Conservation (phyloP, 2,797 vertebrate species). For the Pygocentrus nattereri region DNA sequence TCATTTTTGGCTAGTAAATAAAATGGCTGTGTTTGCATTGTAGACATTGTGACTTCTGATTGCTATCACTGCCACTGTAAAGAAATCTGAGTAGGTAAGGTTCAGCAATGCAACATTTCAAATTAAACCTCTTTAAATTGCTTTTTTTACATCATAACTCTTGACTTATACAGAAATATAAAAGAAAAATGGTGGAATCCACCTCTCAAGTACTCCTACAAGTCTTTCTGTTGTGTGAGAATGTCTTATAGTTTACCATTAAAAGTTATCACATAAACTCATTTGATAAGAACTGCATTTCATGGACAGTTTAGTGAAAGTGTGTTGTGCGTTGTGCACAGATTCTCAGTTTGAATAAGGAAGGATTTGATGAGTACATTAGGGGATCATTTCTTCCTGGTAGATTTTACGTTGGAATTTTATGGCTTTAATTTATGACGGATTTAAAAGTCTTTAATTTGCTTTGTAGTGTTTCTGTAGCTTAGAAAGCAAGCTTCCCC, state of each 20-base stretch:
- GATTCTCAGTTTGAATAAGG: neutral
- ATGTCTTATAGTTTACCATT: neutral
- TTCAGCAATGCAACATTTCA: no score
- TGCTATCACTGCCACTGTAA: no score
- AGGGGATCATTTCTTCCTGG: constrained; percentile 22
- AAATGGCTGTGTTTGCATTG: no score
- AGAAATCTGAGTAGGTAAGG: no score
- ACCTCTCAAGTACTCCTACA: no score
- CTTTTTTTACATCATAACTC: no score
- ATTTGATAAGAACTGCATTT: neutral
- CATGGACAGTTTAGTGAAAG: no score
- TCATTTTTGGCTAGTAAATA: no score
- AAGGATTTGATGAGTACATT: constrained; percentile 6
- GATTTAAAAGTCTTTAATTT: constrained; percentile 29
- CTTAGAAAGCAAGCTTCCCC: constrained; percentile 20
- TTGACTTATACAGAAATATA: no score
- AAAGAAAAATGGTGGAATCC: no score
- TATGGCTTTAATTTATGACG: constrained; percentile 35
- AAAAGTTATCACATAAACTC: neutral
- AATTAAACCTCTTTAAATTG: no score
- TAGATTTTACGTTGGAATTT: constrained; percentile 3
- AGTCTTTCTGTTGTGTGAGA: neutral
- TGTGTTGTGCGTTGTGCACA: neutral
- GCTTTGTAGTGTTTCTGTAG: constrained; percentile 34
- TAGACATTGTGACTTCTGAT: no score